Evolutionary conservation across 1,140 invertebrate genomes (phyloP).

Genomic region (Trichoplusia ni): DNA sequence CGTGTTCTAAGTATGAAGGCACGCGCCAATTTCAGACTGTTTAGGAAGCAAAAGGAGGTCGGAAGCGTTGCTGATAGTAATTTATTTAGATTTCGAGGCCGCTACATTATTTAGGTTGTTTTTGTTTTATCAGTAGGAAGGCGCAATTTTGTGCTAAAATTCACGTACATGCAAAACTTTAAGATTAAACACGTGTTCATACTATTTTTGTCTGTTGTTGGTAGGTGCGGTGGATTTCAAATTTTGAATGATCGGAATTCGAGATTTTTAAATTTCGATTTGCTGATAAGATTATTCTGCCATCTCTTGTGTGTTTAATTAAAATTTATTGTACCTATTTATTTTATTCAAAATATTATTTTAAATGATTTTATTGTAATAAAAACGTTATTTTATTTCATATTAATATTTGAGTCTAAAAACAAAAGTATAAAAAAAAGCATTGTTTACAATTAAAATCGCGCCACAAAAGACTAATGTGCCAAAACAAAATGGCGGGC

Average conservation of each 20-base stretch:
- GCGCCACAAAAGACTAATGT: no score
- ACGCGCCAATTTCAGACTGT: conserved; percentile 44
- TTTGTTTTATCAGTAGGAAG: conserved; percentile 77
- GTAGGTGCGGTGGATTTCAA: not conserved
- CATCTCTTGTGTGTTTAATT: no score
- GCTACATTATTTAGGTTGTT: conserved; percentile 75
- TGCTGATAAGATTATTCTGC: no score
- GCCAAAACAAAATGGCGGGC: not conserved
- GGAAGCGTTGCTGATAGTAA: conserved; percentile 74
- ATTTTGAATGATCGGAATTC: not conserved
- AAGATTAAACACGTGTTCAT: conserved; percentile 21
- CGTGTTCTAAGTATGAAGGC: conserved; percentile 20
- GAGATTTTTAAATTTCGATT: not conserved
- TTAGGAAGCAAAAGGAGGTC: conserved; percentile 75
- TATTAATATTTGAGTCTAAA: no score
- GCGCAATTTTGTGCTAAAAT: conserved; percentile 68
- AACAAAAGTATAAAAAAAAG: no score
- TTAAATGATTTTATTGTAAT: no score
- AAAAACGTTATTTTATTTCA: no score
- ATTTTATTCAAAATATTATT: no score
- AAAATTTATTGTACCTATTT: no score
- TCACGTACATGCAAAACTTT: conserved; percentile 40
- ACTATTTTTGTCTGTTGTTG: not conserved
- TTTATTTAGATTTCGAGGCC: conserved; percentile 79
- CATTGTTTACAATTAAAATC: conserved; percentile 24